These are phyloP conservation scores for Trichopria drosophilae DNA, from an alignment of 2,888 invertebrate genomes.

Conservation along the genomic window DNA sequence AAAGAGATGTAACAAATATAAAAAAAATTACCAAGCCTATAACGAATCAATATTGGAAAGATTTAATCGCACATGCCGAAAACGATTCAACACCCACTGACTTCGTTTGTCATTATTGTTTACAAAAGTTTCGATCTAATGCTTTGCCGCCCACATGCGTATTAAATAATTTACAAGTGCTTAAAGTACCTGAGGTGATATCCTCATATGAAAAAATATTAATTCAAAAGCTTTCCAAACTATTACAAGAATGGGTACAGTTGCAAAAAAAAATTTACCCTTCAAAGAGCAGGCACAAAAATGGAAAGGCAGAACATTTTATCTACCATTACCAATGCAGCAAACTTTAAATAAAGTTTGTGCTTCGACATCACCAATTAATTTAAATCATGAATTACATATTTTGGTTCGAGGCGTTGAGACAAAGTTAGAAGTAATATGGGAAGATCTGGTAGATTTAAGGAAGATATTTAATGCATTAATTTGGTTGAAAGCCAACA, in stretches of 20 bases:
- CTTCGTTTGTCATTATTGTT: slow-evolving; percentile 30
- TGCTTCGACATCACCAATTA: slow-evolving; percentile 39
- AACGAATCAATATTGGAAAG: slow-evolving; percentile 3
- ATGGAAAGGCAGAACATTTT: slow-evolving; percentile 42
- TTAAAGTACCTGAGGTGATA: slow-evolving; percentile 31
- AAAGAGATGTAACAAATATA: no score
- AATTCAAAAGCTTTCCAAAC: slow-evolving; percentile 50
- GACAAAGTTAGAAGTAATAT: slow-evolving; percentile 41
- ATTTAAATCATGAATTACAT: slow-evolving; percentile 42
- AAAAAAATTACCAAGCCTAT: background rate
- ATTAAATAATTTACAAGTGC: slow-evolving; percentile 37
- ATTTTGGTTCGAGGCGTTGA: slow-evolving; percentile 46
- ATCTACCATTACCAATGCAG: slow-evolving; percentile 47
- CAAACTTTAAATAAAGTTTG: slow-evolving; percentile 47
- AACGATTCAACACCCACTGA: background rate
- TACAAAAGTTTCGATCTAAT: slow-evolving; percentile 32
- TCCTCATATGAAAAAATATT: slow-evolving; percentile 38
- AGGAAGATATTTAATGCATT: no score
- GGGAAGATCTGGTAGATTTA: no score
- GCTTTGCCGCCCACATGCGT: slow-evolving; percentile 40
- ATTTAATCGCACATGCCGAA: slow-evolving; percentile 16
- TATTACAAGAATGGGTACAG: slow-evolving; percentile 42
- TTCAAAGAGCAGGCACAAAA: slow-evolving; percentile 34
- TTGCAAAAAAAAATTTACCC: slow-evolving; percentile 44
- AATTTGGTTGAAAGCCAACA: no score